Evolutionary conservation across 2,797 vertebrate genomes (phyloP).

Genomic region (Oophaga sylvatica): DNA sequence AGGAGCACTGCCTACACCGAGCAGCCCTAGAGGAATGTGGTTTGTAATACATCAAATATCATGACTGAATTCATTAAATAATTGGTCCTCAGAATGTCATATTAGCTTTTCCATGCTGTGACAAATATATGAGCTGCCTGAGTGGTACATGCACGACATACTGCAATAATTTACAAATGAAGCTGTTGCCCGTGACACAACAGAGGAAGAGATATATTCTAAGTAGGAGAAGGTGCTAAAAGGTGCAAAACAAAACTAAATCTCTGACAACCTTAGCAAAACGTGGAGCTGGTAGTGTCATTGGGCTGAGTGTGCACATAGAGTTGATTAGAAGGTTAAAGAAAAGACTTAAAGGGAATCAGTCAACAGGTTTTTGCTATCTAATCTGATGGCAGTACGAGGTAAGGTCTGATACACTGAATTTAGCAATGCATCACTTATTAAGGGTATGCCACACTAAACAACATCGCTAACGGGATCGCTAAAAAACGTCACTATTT

Average conservation of each 20-base stretch:
- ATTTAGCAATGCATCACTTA: no score
- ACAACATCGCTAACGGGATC: no score
- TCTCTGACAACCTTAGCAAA: no score
- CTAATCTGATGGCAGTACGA: no score
- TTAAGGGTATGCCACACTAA: no score
- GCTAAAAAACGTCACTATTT: no score
- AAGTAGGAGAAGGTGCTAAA: not conserved
- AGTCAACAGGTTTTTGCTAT: no score
- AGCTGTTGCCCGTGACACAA: not conserved
- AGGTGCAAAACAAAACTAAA: not conserved
- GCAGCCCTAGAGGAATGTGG: slow-evolving; percentile 29
- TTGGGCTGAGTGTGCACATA: not conserved
- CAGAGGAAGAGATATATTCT: not conserved
- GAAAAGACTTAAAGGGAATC: no score
- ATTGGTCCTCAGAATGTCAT: slow-evolving; percentile 40
- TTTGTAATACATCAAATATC: slow-evolving; percentile 40
- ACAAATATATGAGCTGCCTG: slow-evolving; percentile 25
- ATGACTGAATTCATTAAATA: slow-evolving; percentile 49
- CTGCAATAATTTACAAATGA: not conserved
- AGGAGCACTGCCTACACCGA: slow-evolving; percentile 10
- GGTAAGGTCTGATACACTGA: no score
- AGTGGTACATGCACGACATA: not conserved
- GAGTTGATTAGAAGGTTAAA: not conserved
- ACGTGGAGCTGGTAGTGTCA: not conserved
- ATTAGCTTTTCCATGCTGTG: slow-evolving; percentile 18